phyloP scores from a whole-genome alignment of 2,888 invertebrate species.

The Timandra comae region DNA sequence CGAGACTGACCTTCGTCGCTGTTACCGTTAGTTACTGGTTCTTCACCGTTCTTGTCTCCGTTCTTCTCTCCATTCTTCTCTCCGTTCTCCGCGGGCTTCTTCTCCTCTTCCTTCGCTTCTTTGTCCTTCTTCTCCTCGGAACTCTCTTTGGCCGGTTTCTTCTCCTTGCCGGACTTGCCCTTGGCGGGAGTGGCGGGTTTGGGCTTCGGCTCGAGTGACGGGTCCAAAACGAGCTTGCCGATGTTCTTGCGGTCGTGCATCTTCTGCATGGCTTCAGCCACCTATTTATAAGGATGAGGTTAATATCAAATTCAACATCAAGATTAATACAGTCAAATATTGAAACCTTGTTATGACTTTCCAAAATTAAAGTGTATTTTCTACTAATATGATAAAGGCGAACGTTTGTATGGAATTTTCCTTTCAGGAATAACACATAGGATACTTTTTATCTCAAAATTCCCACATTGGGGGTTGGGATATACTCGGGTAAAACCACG shows the following conservation, averaged over 20 bases:
- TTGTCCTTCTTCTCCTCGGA: slow-evolving; percentile 82
- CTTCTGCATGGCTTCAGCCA: slow-evolving; percentile 93
- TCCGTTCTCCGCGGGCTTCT: slow-evolving; percentile 64
- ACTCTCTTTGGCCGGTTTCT: slow-evolving; percentile 79
- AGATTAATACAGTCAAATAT: no score
- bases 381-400: no score
- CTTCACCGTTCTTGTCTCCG: slow-evolving; percentile 71
- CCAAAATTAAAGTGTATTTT: no score
- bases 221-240: slow-evolving; percentile 91
- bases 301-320: no score
- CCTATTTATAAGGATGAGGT: no score
- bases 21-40: slow-evolving; percentile 73
- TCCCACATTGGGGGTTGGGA: no score
- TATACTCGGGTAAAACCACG: no score
- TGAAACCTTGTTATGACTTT: no score
- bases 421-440: no score
- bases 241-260: slow-evolving; percentile 95
- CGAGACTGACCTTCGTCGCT: slow-evolving; percentile 75
- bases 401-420: no score
- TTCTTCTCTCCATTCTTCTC: slow-evolving; percentile 67
- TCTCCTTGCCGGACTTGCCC: slow-evolving; percentile 83
- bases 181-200: slow-evolving; percentile 88
- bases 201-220: slow-evolving; percentile 86
- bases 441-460: no score
- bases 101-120: slow-evolving; percentile 74